Conservation (phyloP, 2,113 vertebrate genomes). For the Ceyx cyanopectus region DNA sequence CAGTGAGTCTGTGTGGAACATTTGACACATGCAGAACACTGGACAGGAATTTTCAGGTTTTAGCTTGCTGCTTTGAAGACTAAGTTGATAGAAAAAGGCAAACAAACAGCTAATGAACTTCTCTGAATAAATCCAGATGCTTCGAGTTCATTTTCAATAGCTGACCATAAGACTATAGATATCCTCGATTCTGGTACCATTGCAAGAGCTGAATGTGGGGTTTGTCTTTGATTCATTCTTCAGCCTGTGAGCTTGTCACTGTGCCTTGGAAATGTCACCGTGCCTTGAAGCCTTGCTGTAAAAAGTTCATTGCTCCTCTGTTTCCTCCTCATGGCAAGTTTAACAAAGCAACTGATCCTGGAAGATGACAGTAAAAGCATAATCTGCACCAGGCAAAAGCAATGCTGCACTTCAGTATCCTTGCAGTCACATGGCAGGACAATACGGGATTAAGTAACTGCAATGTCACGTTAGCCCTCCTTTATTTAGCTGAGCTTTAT, state of each 20-base stretch:
- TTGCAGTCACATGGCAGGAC: conserved; percentile 66
- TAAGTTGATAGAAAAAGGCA: background rate
- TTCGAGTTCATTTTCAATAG: conserved; percentile 23
- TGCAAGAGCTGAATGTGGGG: background rate
- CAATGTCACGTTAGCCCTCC: conserved; percentile 74
- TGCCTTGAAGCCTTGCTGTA: background rate
- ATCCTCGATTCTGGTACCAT: background rate
- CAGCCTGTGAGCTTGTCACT: background rate
- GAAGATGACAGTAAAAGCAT: background rate
- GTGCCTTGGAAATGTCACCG: background rate
- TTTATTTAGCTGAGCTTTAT: conserved; percentile 77
- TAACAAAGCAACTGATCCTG: background rate
- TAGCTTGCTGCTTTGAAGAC: background rate
- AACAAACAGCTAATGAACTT: background rate
- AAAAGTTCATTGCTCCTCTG: background rate
- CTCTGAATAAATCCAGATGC: background rate
- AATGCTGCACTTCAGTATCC: conserved; percentile 54
- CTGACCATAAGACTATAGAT: conserved; percentile 15
- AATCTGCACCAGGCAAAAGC: conserved; percentile 22
- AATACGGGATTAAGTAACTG: conserved; percentile 72
- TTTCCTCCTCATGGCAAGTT: conserved; percentile 22
- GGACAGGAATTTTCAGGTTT: background rate
- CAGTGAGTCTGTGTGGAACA: fast-evolving
- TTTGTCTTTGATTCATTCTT: conserved; percentile 55
- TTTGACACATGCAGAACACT: conserved; percentile 12